Percentiles rank a stretch among this genome's conserved stretches.
These are phyloP conservation scores for Pterophyllum scalare DNA, from an alignment of 2,113 vertebrate genomes.

Conservation along the genomic window DNA sequence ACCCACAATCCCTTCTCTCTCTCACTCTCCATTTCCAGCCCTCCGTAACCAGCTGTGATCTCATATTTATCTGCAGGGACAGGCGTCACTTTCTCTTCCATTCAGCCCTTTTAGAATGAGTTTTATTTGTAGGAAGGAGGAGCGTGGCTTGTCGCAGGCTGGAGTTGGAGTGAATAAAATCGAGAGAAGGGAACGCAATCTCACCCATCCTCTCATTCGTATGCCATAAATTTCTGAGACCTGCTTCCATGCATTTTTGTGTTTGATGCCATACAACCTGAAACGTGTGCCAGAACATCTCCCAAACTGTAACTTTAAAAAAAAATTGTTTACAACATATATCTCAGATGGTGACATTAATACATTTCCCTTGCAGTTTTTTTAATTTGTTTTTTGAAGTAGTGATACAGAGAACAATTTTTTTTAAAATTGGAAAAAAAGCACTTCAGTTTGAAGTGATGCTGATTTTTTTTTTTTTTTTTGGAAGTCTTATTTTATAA, in stretches of 20 bases:
- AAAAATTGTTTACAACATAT: conserved; percentile 82
- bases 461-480: conserved; percentile 14
- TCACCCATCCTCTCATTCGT: conserved; percentile 19
- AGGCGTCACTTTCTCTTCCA: conserved; percentile 27
- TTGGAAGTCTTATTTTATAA: conserved; percentile 55
- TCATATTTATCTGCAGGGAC: conserved; percentile 85
- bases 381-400: conserved; percentile 30
- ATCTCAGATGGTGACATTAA: conserved; percentile 82
- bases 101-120: conserved; percentile 34
- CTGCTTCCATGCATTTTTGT: conserved; percentile 80
- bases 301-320: conserved; percentile 39
- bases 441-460: conserved; percentile 59
- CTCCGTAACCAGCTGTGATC: conserved; percentile 63
- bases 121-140: conserved; percentile 20
- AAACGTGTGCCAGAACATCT: conserved; percentile 73
- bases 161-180: conserved; percentile 18
- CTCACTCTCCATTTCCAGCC: background rate
- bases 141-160: conserved; percentile 5
- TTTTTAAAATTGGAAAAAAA: conserved; percentile 28
- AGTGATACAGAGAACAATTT: background rate
- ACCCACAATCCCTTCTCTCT: background rate
- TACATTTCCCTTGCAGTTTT: conserved; percentile 69
- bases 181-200: conserved; percentile 9
- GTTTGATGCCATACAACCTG: conserved; percentile 80
- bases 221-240: conserved; percentile 79